These are phyloP conservation scores for Spisula subtruncata DNA, from an alignment of 2,888 invertebrate species.

Conservation along the genomic window DNA sequence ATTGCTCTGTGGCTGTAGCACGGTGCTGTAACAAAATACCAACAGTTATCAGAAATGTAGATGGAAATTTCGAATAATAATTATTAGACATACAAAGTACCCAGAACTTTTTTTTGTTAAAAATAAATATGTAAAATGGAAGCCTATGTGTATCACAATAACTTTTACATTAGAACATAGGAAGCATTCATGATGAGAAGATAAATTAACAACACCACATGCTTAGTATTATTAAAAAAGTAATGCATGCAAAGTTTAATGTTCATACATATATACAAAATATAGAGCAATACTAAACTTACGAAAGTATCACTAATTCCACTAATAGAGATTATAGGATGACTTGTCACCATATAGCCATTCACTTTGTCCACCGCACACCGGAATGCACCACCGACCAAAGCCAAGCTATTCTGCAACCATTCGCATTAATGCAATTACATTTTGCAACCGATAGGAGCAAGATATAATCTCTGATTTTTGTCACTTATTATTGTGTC, in stretches of 20 bases:
- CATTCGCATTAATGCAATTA: neutral
- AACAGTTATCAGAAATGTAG: neutral
- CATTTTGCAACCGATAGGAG: too few species aligned
- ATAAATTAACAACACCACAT: too few species aligned
- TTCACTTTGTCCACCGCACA: slow-evolving; percentile 47
- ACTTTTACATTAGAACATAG: too few species aligned
- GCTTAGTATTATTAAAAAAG: too few species aligned
- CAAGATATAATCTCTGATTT: too few species aligned
- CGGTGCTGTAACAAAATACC: slow-evolving; percentile 87
- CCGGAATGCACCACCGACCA: slow-evolving; percentile 61
- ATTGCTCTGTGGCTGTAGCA: slow-evolving; percentile 88
- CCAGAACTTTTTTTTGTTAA: too few species aligned
- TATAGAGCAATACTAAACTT: slow-evolving; percentile 61
- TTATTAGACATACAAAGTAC: neutral
- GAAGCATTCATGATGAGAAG: too few species aligned
- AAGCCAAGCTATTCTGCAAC: slow-evolving; percentile 62
- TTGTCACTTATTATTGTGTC: too few species aligned
- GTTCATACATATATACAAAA: too few species aligned
- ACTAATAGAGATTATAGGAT: slow-evolving; percentile 91
- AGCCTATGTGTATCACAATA: too few species aligned
- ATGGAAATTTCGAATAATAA: neutral
- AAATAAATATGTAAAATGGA: too few species aligned
- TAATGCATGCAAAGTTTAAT: too few species aligned
- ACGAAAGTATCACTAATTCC: slow-evolving; percentile 89
- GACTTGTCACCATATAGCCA: slow-evolving; percentile 85